Base-by-base conservation (phyloP, 2,888 invertebrate genomes). In the Geotrupes spiniger region DNA sequence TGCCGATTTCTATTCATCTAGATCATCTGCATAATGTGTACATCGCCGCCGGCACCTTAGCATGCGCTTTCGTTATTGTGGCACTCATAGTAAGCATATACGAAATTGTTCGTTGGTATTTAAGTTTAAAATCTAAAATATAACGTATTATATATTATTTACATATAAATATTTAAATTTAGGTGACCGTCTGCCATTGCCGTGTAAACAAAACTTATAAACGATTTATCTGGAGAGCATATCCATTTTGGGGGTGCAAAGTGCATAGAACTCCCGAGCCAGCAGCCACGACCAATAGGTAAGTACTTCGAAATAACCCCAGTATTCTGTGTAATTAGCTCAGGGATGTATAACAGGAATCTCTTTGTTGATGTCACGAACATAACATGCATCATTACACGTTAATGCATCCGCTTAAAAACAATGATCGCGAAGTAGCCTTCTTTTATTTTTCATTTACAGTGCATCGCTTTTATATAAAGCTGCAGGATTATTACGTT, bases 151-250 rank as follows among this genome's bases (percentile, higher is more conserved):
- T n/a, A n/a, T n/a, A n/a, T 33, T 42, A 11, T 44, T 17, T 40
- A n/a, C 4, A 4, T 21, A 41, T 28, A 14, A 40, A 17, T 14
- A 46, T 31, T 33, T 40, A n/a, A 29, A 43, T 36, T 57, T 56
- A 86, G 86, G 84, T 86, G 58, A 83, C 85, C 40, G 84, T 83
- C 29, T 89, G 88, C 69, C 88, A 89, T 70, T 89, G 88, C 71
- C 82, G 87, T 58, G 83, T 87, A 57, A 85, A 87, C 74, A 84
- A 86, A 73, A 87, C 87, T 1, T 87, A 87, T 72, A 81, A 84
- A 38, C 79, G 82, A 26, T 76, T 83, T 60, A 73, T 82, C 46
- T 78, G 81, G 4, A 37, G 80, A 25, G 72, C 79, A 57, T 74
- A 76, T 2, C 78, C 80, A 49, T 69, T 75, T 56, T 73, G 74